phyloP scores from a whole-genome alignment of 2,888 invertebrate species.

The Hirtodrosophila histrioides region DNA sequence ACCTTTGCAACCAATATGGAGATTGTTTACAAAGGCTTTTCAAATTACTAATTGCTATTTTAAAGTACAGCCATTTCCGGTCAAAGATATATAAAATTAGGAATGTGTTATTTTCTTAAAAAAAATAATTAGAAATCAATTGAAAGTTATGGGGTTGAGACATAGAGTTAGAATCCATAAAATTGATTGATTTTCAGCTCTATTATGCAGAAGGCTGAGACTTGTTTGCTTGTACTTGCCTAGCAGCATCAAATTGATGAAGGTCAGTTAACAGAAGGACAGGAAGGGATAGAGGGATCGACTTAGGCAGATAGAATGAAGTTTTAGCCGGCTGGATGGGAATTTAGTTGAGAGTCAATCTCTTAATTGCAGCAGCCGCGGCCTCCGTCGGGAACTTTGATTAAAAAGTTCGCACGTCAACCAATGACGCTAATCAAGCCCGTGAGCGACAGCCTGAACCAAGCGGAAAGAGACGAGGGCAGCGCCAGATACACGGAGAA shows the following conservation, averaged over 20 bases:
- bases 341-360: conserved; percentile 27
- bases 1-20: too few species aligned
- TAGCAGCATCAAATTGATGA: conserved; percentile 6
- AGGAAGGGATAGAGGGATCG: background rate
- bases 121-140: too few species aligned
- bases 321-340: conserved; percentile 1
- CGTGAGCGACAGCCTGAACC: conserved; percentile 8
- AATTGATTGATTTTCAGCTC: too few species aligned
- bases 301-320: conserved; percentile 14
- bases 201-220: too few species aligned
- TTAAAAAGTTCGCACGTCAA: conserved; percentile 73
- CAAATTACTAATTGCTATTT: too few species aligned
- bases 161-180: too few species aligned
- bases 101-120: too few species aligned
- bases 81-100: too few species aligned
- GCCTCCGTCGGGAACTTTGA: conserved; percentile 54
- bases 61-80: too few species aligned
- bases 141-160: too few species aligned
- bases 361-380: conserved; percentile 58
- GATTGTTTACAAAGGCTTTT: too few species aligned
- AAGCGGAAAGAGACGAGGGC: conserved; percentile 2
- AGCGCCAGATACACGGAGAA: background rate
- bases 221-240: conserved; percentile 21
- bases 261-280: conserved; percentile 15
- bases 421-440: conserved; percentile 64